Evolutionary conservation across 2,888 invertebrate genomes (phyloP).

Genomic region (Stenichneumon culpator): DNA sequence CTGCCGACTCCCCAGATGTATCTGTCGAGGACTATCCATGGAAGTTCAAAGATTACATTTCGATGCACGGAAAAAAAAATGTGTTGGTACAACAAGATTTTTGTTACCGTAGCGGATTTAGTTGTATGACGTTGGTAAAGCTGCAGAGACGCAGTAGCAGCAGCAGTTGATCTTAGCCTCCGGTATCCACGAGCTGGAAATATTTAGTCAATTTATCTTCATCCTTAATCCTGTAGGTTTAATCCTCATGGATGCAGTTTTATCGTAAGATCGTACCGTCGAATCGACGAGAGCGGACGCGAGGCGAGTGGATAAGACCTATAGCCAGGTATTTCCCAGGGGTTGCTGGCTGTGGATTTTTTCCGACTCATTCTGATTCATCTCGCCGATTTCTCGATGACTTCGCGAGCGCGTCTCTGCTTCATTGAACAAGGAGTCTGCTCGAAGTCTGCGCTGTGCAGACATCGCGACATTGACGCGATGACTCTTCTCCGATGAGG

Average conservation of each 20-base stretch:
- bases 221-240: neutral
- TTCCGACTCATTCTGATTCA: neutral
- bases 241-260: no score
- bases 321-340: neutral
- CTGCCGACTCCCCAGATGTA: neutral
- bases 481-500: neutral
- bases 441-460: neutral
- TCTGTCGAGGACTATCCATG: neutral
- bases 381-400: constrained; percentile 9
- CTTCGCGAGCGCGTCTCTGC: neutral
- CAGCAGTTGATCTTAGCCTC: no score
- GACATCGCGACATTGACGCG: neutral
- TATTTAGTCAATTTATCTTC: neutral
- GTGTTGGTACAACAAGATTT: no score
- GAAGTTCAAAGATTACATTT: neutral
- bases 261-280: no score
- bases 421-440: neutral
- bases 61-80: no score
- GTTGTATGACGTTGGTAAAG: no score
- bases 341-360: neutral
- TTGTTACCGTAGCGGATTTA: no score
- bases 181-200: no score
- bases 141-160: no score
- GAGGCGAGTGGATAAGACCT: no score
- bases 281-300: no score